Percentiles rank a stretch among this genome's conserved stretches.
phyloP scores from a whole-genome alignment of 2,888 invertebrate species.

The Coelogynopora nodosa region DNA sequence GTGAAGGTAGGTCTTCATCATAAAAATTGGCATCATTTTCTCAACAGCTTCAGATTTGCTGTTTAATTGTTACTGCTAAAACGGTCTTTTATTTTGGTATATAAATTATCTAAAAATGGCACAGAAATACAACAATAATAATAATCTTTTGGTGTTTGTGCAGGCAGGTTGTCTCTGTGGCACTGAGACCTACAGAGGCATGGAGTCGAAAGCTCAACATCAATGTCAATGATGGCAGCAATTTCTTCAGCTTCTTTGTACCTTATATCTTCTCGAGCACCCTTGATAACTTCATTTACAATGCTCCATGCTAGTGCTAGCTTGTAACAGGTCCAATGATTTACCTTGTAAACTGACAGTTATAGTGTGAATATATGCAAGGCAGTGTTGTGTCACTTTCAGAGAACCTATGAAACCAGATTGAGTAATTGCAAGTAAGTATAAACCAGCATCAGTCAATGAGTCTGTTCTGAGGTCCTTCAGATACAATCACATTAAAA shows the following conservation, averaged over 20 bases:
- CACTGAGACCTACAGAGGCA: too few relatives aligned
- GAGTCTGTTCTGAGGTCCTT: not conserved
- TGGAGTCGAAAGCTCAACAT: not conserved
- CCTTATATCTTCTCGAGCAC: not conserved
- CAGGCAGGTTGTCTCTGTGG: not conserved
- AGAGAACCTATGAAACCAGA: not conserved
- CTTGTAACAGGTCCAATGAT: not conserved
- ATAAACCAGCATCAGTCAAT: not conserved
- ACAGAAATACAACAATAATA: not conserved
- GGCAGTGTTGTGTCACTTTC: not conserved
- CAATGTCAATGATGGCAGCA: not conserved
- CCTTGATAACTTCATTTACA: not conserved
- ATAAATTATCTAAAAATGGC: not conserved
- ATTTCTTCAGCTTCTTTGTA: not conserved
- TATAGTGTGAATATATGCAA: not conserved
- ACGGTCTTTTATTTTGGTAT: not conserved
- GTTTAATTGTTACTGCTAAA: not conserved
- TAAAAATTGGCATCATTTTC: not conserved
- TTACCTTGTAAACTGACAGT: not conserved
- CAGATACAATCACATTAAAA: not conserved
- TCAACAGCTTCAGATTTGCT: not conserved
- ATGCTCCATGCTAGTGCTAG: not conserved
- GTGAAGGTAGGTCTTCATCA: not conserved
- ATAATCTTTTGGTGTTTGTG: not conserved
- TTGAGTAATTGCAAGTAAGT: not conserved